These are phyloP conservation scores for Scyliorhinus canicula DNA, from an alignment of 2,797 vertebrate species.

Conservation along the genomic window DNA sequence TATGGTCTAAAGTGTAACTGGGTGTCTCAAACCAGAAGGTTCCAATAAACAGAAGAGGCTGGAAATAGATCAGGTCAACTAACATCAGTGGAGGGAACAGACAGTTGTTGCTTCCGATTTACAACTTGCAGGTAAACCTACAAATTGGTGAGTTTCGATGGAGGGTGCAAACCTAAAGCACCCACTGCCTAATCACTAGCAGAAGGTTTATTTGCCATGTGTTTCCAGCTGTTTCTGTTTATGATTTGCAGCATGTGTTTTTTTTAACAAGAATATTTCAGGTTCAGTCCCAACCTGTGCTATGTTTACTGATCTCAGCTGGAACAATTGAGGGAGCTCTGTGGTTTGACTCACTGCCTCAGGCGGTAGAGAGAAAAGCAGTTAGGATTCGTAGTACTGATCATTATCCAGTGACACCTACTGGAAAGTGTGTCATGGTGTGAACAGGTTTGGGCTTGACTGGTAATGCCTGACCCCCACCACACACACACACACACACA, in stretches of 20 bases:
- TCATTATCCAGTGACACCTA: slow-evolving; percentile 25
- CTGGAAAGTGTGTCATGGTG: slow-evolving; percentile 1
- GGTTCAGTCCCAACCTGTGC: not conserved
- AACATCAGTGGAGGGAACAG: not conserved
- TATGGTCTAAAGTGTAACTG: not conserved
- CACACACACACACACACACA: no score
- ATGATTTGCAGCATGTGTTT: not conserved
- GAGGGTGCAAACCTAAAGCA: not conserved
- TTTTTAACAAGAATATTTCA: not conserved
- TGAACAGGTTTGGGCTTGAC: slow-evolving; percentile 26
- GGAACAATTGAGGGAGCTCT: not conserved
- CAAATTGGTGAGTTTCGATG: not conserved
- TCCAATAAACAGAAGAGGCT: not conserved
- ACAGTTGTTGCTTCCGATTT: not conserved
- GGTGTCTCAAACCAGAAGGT: no score
- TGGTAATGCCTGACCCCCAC: not conserved
- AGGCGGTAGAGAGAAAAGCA: not conserved
- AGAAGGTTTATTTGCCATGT: not conserved
- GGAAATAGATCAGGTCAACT: not conserved
- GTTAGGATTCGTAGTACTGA: not conserved
- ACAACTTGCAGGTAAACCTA: not conserved
- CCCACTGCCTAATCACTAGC: not conserved
- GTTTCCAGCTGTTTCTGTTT: not conserved
- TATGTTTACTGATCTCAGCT: slow-evolving; percentile 16
- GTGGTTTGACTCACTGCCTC: slow-evolving; percentile 6